These are phyloP conservation scores for Spongilla lacustris DNA, from an alignment of 37 sponge, comb jelly and placozoan genomes.

Conservation along the genomic window DNA sequence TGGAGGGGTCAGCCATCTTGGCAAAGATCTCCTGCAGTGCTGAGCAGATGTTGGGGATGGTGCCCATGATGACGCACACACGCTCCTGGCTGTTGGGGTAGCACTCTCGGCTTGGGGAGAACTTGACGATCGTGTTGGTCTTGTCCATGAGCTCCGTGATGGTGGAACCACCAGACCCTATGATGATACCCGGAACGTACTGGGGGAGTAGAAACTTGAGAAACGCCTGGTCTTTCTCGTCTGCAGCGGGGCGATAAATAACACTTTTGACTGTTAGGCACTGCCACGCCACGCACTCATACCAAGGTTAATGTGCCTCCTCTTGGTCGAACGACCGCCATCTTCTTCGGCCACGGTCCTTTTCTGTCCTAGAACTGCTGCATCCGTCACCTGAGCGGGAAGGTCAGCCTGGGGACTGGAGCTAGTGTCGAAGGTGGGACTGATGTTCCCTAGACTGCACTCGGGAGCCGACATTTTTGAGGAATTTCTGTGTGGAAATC, in stretches of 20 bases:
- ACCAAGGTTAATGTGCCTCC: background rate
- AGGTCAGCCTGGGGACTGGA: background rate
- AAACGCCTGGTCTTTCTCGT: conserved; percentile 26
- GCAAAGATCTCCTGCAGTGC: conserved; percentile 40
- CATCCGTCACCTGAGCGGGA: background rate
- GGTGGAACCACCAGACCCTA: conserved; percentile 87
- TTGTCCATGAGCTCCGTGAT: conserved; percentile 79
- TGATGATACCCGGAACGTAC: conserved; percentile 87
- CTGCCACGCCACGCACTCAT: background rate
- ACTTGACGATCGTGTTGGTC: conserved; percentile 71
- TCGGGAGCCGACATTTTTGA: background rate
- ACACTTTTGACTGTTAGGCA: background rate
- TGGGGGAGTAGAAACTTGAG: conserved; percentile 91
- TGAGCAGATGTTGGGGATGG: conserved; percentile 42
- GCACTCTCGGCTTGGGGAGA: conserved; percentile 80
- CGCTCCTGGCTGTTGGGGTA: conserved; percentile 89
- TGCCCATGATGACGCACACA: conserved; percentile 73
- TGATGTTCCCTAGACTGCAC: background rate
- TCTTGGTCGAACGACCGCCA: background rate
- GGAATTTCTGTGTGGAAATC: background rate
- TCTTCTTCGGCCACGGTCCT: background rate
- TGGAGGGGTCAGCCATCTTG: conserved; percentile 30
- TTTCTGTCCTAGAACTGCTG: background rate
- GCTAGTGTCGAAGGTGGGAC: background rate
- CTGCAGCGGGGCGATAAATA: background rate